Percentiles rank a stretch among this genome's conserved stretches.
Evolutionary conservation across 2,113 vertebrate species (phyloP).

Genomic region (Falco punctatus): DNA sequence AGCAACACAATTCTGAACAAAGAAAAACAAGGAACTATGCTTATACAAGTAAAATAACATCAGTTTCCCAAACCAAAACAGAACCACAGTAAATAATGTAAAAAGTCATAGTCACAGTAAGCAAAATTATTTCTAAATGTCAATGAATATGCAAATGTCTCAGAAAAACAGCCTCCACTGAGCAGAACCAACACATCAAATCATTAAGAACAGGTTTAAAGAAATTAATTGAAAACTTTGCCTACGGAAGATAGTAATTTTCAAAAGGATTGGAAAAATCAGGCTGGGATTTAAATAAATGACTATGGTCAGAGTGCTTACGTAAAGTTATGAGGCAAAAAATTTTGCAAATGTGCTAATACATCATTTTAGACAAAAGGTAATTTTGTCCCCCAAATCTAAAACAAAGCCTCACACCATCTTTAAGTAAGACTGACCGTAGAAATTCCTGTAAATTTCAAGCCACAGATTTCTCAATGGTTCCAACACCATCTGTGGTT

Average conservation of each 20-base stretch:
- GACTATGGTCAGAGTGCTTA: neutral
- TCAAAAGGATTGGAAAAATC: neutral
- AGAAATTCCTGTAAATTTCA: neutral
- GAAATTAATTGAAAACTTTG: neutral
- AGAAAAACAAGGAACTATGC: neutral
- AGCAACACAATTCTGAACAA: neutral
- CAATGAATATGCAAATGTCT: neutral
- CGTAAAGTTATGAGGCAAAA: neutral
- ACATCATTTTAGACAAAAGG: neutral
- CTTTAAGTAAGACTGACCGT: neutral
- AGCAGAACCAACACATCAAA: neutral
- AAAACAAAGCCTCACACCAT: neutral
- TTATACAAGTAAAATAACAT: neutral
- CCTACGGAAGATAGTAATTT: neutral
- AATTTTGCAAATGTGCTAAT: neutral
- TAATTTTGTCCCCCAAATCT: neutral
- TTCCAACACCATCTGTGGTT: neutral
- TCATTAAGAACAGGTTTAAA: neutral
- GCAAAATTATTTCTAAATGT: neutral
- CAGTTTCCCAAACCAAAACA: neutral
- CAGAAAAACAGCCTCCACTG: neutral
- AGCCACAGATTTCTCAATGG: neutral
- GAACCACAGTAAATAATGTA: neutral
- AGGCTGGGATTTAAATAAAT: neutral
- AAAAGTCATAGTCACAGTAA: neutral